Conservation (phyloP, 1,140 invertebrate species). For the Rhynchophorus ferrugineus region DNA sequence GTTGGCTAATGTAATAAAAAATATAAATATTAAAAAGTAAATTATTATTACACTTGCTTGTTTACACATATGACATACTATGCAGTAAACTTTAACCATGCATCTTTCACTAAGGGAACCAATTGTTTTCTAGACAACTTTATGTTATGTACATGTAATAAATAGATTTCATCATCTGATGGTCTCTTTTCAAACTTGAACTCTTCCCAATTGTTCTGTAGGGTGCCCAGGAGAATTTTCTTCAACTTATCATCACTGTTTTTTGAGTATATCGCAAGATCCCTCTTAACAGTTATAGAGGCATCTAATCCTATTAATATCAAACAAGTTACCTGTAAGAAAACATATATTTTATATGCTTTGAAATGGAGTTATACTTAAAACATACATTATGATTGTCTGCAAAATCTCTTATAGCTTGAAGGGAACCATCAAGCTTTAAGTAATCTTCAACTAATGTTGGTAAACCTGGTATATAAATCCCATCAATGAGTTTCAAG, state of each 20-base stretch:
- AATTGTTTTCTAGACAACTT: conserved; percentile 54
- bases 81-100: conserved; percentile 2
- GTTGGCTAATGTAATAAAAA: no score
- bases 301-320: conserved; percentile 49
- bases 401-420: conserved; percentile 44
- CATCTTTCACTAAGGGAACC: conserved; percentile 48
- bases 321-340: conserved; percentile 8
- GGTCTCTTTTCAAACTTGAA: conserved; percentile 32
- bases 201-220: conserved; percentile 30
- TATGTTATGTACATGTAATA: conserved; percentile 46
- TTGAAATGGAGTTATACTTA: no score
- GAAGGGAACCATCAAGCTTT: conserved; percentile 36
- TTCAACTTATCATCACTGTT: conserved; percentile 21
- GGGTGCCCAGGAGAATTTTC: conserved; percentile 20
- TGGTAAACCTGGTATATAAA: conserved; percentile 44
- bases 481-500: conserved; percentile 40
- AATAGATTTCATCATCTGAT: conserved; percentile 37
- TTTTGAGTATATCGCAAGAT: conserved; percentile 46
- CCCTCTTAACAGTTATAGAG: conserved; percentile 41
- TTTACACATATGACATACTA: no score
- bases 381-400: conserved; percentile 36
- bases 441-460: conserved; percentile 48
- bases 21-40: no score
- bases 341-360: no score
- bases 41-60: no score